Conservation (phyloP, 2,797 vertebrate species). For the Lacerta bilineata region DNA sequence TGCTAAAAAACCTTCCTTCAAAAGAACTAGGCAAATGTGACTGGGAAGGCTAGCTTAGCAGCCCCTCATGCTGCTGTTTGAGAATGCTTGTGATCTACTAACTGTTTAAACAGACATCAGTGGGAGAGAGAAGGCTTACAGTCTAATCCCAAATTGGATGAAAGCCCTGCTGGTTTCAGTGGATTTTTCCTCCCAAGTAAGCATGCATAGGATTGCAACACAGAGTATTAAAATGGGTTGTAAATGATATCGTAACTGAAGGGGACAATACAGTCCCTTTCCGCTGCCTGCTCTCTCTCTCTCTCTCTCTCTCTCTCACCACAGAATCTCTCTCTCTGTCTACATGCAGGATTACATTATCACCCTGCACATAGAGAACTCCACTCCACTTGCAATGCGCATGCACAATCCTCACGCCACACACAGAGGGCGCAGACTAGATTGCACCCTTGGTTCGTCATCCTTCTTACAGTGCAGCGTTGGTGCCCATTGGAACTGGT, state of each 20-base stretch:
- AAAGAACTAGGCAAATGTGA: conserved; percentile 8
- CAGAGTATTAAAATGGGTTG: neutral
- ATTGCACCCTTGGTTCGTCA: neutral
- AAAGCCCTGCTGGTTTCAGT: conserved; percentile 7
- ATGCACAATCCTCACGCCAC: neutral
- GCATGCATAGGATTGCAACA: neutral
- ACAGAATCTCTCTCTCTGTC: neutral
- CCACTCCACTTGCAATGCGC: too few relatives aligned
- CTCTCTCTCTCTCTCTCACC: neutral
- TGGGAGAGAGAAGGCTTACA: neutral
- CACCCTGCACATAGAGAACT: too few relatives aligned
- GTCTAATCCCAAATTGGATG: neutral
- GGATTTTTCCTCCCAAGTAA: neutral
- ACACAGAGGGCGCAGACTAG: neutral
- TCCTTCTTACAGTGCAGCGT: too few relatives aligned
- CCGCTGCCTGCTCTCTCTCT: too few relatives aligned
- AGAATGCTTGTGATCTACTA: neutral
- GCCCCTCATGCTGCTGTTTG: neutral
- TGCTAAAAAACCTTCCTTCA: conserved; percentile 11
- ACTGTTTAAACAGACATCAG: neutral
- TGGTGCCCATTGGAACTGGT: too few relatives aligned
- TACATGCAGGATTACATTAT: neutral
- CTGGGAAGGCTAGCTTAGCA: neutral
- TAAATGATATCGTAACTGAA: neutral
- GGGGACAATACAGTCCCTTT: neutral